Conservation (phyloP, 2,888 invertebrate genomes). For the Ophion obscuratus region DNA sequence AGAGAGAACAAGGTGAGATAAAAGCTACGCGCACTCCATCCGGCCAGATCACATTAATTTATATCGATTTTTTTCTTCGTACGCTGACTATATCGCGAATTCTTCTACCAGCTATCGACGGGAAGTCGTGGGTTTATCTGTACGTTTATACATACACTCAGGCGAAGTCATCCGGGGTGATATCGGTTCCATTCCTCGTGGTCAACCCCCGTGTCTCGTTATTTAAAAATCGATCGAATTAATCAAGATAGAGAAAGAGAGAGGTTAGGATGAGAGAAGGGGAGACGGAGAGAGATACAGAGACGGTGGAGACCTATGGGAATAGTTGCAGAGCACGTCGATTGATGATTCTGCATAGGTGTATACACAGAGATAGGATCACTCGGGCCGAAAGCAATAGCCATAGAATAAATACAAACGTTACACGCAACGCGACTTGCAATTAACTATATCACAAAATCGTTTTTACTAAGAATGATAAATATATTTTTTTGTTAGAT, state of each 20-base stretch:
- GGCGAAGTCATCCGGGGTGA: slow-evolving; percentile 59
- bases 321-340: background rate
- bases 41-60: slow-evolving; percentile 62
- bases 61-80: slow-evolving; percentile 45
- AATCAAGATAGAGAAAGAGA: slow-evolving; percentile 41
- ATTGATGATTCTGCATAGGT: slow-evolving; percentile 9
- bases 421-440: background rate
- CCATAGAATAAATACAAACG: background rate
- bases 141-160: slow-evolving; percentile 35
- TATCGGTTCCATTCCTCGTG: slow-evolving; percentile 66
- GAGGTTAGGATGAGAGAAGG: background rate
- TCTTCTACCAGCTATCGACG: slow-evolving; percentile 44
- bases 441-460: too few species aligned
- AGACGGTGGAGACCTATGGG: background rate
- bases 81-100: slow-evolving; percentile 39
- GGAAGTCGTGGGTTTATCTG: slow-evolving; percentile 55
- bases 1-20: slow-evolving; percentile 40
- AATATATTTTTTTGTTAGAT: too few species aligned
- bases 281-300: background rate
- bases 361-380: background rate
- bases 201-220: slow-evolving; percentile 59
- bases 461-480: too few species aligned
- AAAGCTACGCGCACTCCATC: slow-evolving; percentile 50
- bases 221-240: slow-evolving; percentile 57
- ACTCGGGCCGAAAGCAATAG: background rate